Conservation (phyloP, 2,797 vertebrate species). For the Acanthiza pusilla region DNA sequence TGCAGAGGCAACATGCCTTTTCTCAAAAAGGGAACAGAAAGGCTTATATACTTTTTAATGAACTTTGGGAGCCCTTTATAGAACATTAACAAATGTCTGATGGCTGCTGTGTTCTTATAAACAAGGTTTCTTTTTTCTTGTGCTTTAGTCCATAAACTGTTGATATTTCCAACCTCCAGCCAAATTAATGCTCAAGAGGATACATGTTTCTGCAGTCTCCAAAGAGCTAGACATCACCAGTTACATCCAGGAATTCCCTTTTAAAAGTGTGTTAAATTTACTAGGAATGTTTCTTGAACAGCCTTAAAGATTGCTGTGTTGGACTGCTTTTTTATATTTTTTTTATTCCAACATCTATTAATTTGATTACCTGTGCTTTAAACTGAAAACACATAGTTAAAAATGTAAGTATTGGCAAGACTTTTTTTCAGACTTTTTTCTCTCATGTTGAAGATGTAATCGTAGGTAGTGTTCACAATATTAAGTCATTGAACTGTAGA, state of each 20-base stretch:
- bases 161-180: neutral
- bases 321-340: neutral
- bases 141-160: neutral
- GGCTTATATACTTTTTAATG: neutral
- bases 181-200: neutral
- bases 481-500: neutral
- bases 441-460: neutral
- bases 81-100: neutral
- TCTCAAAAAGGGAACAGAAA: neutral
- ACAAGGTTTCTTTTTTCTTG: neutral
- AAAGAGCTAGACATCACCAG: neutral
- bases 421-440: neutral
- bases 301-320: neutral
- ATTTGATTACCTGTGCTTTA: neutral
- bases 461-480: neutral
- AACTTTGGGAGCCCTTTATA: neutral
- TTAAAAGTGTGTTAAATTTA: neutral
- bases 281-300: neutral
- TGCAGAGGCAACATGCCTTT: neutral
- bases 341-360: neutral
- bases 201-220: neutral
- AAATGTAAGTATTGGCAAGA: neutral
- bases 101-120: neutral
- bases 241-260: neutral
- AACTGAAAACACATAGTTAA: neutral